Percentiles rank a stretch among this genome's conserved stretches.
These are phyloP conservation scores for Ptyas mucosa DNA, from an alignment of 2,113 vertebrate genomes.

Conservation along the genomic window DNA sequence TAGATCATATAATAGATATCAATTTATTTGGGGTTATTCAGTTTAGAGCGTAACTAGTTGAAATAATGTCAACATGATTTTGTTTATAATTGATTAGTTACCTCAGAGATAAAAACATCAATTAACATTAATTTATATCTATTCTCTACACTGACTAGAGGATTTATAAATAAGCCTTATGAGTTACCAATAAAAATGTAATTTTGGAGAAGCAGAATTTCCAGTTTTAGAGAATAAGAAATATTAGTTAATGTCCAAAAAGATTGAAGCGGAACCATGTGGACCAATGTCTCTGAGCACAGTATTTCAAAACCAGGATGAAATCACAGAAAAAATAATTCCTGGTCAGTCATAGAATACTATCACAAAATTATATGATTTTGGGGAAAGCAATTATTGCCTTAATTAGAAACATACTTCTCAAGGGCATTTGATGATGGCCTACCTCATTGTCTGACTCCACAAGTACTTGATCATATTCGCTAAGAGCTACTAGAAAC, in stretches of 20 bases:
- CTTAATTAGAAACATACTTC: neutral
- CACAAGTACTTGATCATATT: conserved; percentile 95
- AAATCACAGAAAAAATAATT: neutral
- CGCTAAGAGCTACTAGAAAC: conserved; percentile 95
- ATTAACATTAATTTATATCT: neutral
- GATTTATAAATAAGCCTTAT: neutral
- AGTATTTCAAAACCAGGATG: neutral
- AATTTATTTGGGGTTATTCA: neutral
- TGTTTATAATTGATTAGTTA: neutral
- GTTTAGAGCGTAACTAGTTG: neutral
- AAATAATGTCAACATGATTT: neutral
- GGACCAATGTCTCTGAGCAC: neutral
- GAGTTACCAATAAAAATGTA: neutral
- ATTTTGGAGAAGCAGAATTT: neutral
- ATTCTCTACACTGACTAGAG: neutral
- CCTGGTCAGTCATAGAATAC: neutral
- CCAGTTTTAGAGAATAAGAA: neutral
- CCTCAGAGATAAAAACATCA: neutral
- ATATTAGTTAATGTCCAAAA: neutral
- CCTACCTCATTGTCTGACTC: conserved; percentile 96
- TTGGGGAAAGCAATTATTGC: neutral
- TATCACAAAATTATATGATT: neutral
- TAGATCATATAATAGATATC: neutral
- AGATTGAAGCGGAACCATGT: neutral
- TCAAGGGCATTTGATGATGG: neutral